Base-by-base conservation (phyloP, 2,113 vertebrate species). In the Indri indri region DNA sequence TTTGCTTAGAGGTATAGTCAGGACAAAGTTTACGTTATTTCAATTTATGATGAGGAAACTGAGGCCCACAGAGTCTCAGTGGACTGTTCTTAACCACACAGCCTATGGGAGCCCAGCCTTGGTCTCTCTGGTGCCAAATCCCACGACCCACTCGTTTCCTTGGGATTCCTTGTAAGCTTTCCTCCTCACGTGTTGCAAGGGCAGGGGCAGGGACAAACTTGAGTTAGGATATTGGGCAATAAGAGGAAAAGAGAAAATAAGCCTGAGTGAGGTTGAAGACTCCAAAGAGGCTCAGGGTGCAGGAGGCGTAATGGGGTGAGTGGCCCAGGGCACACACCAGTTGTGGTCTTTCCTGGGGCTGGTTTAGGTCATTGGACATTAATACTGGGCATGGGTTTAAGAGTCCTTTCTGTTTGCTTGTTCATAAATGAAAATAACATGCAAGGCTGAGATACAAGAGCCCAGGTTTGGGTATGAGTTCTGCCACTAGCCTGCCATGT, bases 261-360 rank as follows among this genome's bases (percentile, higher is more conserved):
- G 20, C 6, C 30, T 54, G 18, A 34, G 61, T 2, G 14, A 83
- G 8, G 32, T 12, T 23, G n/a, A 77, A 37, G 52, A 17, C 37
- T 61, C 73, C 57, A 32, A 63, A 20, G 14, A 0, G 57, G 47
- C 10, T 11, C 25, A 8, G 16, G 40, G 27, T 8, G 0, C 6
- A 27, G 11, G n/a, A 37, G 82, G 30, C 12, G 7, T 42, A 34
- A 47, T 89, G 65, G 54, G 32, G 10, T n/a, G 30, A 42, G 47
- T 4, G 14, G 12, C 32, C n/a, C 63, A 3, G 23, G 37, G 42
- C 8, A n/a, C 0, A 6, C 1, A 16, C 18, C 13, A 4, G 16
- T 20, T 42, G 23, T 1, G 30, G 16, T 42, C 74, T 73, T 68
- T 79, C 76, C 27, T 63, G 52, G 22, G 37, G 34, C 34, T 45